Conservation (phyloP, 2,888 invertebrate genomes). For the Acrobasis consociella region DNA sequence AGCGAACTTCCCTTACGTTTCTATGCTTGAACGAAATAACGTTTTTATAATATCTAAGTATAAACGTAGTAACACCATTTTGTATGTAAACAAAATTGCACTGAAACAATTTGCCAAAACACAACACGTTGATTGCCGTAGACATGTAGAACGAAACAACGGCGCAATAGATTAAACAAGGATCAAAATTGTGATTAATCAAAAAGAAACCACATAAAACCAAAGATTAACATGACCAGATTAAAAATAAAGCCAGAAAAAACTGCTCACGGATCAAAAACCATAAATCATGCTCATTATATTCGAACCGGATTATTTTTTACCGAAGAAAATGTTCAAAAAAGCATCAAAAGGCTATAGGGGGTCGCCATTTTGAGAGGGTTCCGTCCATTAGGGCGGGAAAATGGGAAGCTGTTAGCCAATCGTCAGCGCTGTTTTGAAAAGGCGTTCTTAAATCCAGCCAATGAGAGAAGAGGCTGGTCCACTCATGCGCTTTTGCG, state of each 20-base stretch:
- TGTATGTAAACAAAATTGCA: not conserved
- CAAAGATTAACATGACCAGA: slow-evolving; percentile 76
- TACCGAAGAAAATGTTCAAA: slow-evolving; percentile 79
- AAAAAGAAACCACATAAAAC: slow-evolving; percentile 68
- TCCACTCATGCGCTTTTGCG: slow-evolving; percentile 75
- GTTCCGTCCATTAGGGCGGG: slow-evolving; percentile 71
- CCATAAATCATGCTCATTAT: slow-evolving; percentile 83
- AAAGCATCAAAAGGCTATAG: slow-evolving; percentile 79
- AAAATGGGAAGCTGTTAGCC: slow-evolving; percentile 60
- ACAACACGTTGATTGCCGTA: slow-evolving; percentile 14
- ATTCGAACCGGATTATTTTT: slow-evolving; percentile 82
- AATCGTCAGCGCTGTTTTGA: slow-evolving; percentile 49
- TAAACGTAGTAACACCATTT: too few species aligned
- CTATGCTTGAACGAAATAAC: too few species aligned
- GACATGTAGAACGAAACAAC: slow-evolving; percentile 32
- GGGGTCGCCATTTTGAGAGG: slow-evolving; percentile 80
- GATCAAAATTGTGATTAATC: slow-evolving; percentile 64
- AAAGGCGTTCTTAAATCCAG: slow-evolving; percentile 65
- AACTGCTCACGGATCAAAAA: slow-evolving; percentile 70
- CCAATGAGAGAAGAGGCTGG: slow-evolving; percentile 62
- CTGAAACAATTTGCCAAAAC: slow-evolving; percentile 19
- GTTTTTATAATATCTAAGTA: too few species aligned
- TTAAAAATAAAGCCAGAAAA: slow-evolving; percentile 65
- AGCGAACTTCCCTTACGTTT: too few species aligned
- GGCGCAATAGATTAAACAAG: slow-evolving; percentile 48